Evolutionary conservation across 2,797 vertebrate genomes (phyloP), one percentile per base, ranked within the genome.

Genomic region (Sebastes variabilis): DNA sequence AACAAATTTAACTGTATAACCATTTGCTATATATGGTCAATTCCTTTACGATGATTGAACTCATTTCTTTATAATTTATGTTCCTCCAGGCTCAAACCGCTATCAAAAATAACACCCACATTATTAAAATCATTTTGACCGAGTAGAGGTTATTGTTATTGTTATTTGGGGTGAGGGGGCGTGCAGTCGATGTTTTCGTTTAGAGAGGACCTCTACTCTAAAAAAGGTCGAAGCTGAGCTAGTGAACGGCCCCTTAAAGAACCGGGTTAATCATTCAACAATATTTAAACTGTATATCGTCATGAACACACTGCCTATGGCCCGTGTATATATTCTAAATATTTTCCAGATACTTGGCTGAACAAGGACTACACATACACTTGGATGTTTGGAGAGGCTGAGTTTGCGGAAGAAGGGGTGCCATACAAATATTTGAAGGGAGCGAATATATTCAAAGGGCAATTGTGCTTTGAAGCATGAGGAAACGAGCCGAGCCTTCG

Each of bases 241-340:
- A 20, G 66, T 71, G 46, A 84, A 77, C 54, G 56, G 66, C 27
- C 62, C 66, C 36, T 90, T 87, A 80, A 86, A 84, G 70, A 74
- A 75, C 16, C 14, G 61, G 72, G 72, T 82, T 81, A 91, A 94
- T 94, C 87, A 77, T 79, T 74, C 67, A 13, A 90, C 83, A 95
- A 80, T 93, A 92, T 95, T 93, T 91, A 81, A 83, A 77, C 92
- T 85, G 77, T 49, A 18, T 75, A 87, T 72, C 61, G n/a, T 52
- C 71, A 91, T 90, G 90, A 93, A 93, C 85, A 85, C 88, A 59
- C 74, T 55, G 69, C 77, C 85, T 89, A 80, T 91, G 79, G 83
- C 56, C 46, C 30, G 72, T 81, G 88, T 91, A 89, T 92, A 89
- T 80, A 88, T 88, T 89, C 77, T 80, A 94, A 94, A 95, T 95